phyloP scores from a whole-genome alignment of 2,797 vertebrate genomes.

The Artibeus jamaicensis region DNA sequence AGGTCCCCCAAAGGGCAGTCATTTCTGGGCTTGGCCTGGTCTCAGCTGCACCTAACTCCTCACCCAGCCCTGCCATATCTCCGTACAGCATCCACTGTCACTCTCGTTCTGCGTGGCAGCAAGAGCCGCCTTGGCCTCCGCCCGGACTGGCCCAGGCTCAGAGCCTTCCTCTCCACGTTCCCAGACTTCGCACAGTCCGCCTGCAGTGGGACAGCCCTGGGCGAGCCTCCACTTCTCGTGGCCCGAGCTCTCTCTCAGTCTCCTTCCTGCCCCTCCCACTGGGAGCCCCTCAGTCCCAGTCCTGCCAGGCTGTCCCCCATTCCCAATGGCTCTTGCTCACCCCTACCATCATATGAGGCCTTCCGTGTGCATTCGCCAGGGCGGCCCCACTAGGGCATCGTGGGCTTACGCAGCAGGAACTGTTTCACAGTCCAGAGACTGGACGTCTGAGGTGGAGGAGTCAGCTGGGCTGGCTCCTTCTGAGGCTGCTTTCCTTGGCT shows the following conservation, averaged over 20 bases:
- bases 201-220: background rate
- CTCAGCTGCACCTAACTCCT: background rate
- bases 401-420: background rate
- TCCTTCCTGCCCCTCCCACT: background rate
- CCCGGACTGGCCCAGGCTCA: background rate
- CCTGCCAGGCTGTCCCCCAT: background rate
- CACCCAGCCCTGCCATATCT: background rate
- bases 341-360: background rate
- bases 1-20: background rate
- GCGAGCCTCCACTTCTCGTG: background rate
- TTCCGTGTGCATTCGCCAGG: background rate
- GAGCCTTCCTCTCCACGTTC: background rate
- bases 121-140: background rate
- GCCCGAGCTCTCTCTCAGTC: background rate
- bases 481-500: background rate
- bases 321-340: accelerated
- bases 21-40: background rate
- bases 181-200: background rate
- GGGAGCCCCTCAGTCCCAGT: background rate
- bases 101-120: too few relatives aligned
- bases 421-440: background rate
- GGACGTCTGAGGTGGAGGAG: background rate
- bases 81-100: background rate
- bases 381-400: accelerated
- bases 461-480: background rate